phyloP scores from a whole-genome alignment of 2,113 vertebrate species.

The Oryzias woworae region DNA sequence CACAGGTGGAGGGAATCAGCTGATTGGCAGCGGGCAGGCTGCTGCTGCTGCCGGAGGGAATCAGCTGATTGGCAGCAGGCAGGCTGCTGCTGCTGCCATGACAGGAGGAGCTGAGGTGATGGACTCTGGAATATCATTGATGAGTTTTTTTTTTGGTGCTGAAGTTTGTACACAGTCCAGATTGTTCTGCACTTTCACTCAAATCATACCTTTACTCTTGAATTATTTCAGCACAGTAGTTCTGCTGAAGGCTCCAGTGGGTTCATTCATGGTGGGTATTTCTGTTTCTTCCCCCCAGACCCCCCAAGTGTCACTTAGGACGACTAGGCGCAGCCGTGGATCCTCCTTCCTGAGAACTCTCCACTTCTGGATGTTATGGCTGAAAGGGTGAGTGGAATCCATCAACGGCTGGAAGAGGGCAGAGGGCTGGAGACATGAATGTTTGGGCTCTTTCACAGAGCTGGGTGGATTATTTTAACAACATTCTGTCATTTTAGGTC shows the following conservation, averaged over 20 bases:
- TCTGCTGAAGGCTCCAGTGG: slow-evolving; percentile 10
- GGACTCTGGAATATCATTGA: neutral
- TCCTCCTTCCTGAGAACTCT: slow-evolving; percentile 17
- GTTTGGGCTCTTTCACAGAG: neutral
- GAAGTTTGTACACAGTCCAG: too few species aligned
- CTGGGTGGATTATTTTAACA: too few species aligned
- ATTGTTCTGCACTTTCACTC: neutral
- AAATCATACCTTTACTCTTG: slow-evolving; percentile 16
- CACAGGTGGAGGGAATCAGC: too few species aligned
- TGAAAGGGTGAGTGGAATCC: slow-evolving; percentile 56
- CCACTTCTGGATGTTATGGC: slow-evolving; percentile 52
- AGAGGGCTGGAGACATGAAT: neutral
- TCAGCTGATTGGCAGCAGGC: too few species aligned
- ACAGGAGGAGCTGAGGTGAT: too few species aligned
- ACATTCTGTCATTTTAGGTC: too few species aligned
- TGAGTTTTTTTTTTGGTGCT: neutral
- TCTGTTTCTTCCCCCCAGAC: slow-evolving; percentile 19
- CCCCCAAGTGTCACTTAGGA: slow-evolving; percentile 30
- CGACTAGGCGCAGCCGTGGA: slow-evolving; percentile 32
- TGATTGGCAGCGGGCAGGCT: too few species aligned
- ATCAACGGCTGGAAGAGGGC: neutral
- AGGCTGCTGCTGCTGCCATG: too few species aligned
- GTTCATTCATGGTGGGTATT: slow-evolving; percentile 36
- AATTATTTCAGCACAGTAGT: slow-evolving; percentile 1
- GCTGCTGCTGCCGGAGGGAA: too few species aligned